These are phyloP conservation scores for Mormyrops boulengeri DNA, from an alignment of 2,797 vertebrate genomes.

Conservation along the genomic window DNA sequence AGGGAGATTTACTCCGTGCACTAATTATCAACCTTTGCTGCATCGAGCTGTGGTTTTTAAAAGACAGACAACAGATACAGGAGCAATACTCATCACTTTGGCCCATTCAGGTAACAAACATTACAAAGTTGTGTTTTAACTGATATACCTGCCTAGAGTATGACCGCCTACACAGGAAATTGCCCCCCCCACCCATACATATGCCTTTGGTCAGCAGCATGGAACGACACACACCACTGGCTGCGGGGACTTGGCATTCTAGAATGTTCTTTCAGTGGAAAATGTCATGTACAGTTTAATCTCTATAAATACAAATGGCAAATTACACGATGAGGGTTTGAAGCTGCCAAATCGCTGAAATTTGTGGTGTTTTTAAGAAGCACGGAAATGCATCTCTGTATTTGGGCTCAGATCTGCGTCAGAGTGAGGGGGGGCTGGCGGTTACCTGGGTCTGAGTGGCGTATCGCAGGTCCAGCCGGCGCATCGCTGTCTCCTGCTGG, in stretches of 20 bases:
- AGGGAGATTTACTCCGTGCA: not conserved
- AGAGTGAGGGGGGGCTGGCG: not conserved
- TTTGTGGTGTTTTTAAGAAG: not conserved
- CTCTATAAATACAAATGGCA: not conserved
- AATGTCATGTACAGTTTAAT: not conserved
- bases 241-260: not conserved
- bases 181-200: not conserved
- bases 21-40: not conserved
- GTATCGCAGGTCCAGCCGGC: not conserved
- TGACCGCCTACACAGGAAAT: not conserved
- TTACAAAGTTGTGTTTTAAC: not conserved
- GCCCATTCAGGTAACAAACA: not conserved
- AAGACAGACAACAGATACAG: not conserved
- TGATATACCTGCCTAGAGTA: not conserved
- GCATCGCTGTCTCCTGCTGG: not conserved
- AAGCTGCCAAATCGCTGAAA: not conserved
- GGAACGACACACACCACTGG: not conserved
- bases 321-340: not conserved
- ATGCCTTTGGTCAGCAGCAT: not conserved
- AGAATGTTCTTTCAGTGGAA: not conserved
- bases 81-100: not conserved
- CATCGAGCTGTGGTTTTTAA: not conserved
- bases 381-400: not conserved
- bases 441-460: not conserved
- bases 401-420: not conserved